These are phyloP conservation scores for Felis catus DNA, from an alignment of 2,113 vertebrate species.

Conservation along the genomic window F.catus_Fca126_mat1.0 CM031420.1:141405501-141406000, in stretches of 20 bases:
- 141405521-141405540: background rate
- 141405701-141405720: background rate
- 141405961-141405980: background rate
- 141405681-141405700: background rate
- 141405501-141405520: background rate
- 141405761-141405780: background rate
- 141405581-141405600: background rate
- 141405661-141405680: background rate
- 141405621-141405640: background rate
- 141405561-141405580: background rate
- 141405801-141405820: background rate
- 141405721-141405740: background rate
- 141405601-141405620: conserved; percentile 19
- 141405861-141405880: background rate
- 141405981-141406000: background rate
- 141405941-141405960: background rate
- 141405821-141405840: background rate
- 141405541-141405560: background rate
- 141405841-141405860: background rate
- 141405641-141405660: background rate
- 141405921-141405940: background rate
- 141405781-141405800: background rate
- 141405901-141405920: background rate
- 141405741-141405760: background rate
- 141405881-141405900: background rate